These are phyloP conservation scores for Alcis repandata DNA, from an alignment of 2,888 invertebrate genomes.

Conservation along the genomic window DNA sequence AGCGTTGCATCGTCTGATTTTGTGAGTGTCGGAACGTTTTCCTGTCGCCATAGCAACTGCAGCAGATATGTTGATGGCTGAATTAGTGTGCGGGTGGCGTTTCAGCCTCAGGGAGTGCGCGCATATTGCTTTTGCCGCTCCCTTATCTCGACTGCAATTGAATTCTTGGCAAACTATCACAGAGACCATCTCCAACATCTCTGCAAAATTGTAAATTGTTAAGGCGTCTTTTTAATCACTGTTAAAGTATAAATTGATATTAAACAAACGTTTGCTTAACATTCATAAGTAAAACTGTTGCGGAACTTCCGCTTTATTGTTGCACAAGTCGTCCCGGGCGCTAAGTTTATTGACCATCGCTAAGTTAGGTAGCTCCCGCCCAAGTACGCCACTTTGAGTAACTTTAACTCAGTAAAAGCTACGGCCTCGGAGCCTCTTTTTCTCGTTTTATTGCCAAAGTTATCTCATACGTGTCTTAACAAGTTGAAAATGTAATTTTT, in stretches of 20 bases:
- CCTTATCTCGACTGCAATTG: constrained; percentile 58
- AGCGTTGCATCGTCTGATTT: constrained; percentile 46
- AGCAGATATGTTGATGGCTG: constrained; percentile 67
- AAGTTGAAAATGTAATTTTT: constrained; percentile 68
- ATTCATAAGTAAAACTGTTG: constrained; percentile 67
- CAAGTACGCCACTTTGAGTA: constrained; percentile 76
- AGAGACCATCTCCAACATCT: constrained; percentile 30
- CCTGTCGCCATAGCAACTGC: constrained; percentile 52
- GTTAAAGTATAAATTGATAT: constrained; percentile 55
- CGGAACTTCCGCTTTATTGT: constrained; percentile 70
- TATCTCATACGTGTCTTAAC: constrained; percentile 77
- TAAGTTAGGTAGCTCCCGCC: constrained; percentile 71
- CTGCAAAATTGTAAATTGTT: constrained; percentile 12
- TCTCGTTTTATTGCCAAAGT: constrained; percentile 81
- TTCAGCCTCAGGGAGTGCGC: constrained; percentile 53
- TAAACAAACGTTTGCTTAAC: constrained; percentile 61
- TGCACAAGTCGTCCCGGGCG: constrained; percentile 64
- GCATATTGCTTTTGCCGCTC: constrained; percentile 59
- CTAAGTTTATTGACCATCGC: constrained; percentile 80
- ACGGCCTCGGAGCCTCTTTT: constrained; percentile 73
- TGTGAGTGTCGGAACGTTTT: constrained; percentile 49
- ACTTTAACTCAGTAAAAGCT: constrained; percentile 79
- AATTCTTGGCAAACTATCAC: constrained; percentile 71
- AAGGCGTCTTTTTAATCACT: constrained; percentile 40
- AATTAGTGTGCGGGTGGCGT: constrained; percentile 64